These are phyloP conservation scores for Mesembrinibis cayennensis DNA, from an alignment of 2,113 vertebrate species.

Conservation along the genomic window DNA sequence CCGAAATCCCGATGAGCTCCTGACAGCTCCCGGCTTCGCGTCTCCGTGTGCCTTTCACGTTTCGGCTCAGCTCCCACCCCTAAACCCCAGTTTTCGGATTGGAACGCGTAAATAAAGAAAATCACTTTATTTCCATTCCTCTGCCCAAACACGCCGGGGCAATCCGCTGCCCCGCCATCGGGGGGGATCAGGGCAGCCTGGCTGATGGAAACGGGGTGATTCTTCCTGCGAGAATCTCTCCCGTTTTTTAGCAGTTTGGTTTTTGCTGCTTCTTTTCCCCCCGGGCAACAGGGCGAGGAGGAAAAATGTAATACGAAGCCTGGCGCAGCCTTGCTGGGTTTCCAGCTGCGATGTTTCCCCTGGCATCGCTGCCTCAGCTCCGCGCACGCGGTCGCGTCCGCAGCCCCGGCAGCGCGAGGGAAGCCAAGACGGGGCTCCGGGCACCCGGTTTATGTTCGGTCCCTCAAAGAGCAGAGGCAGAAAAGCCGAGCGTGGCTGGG, in stretches of 20 bases:
- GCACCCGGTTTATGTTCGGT: neutral
- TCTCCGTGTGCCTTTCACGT: neutral
- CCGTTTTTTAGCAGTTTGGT: neutral
- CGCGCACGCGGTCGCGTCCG: neutral
- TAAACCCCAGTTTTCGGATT: neutral
- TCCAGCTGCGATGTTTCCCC: conserved; percentile 11
- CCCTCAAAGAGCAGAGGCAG: neutral
- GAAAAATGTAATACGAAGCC: neutral
- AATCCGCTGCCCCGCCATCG: neutral
- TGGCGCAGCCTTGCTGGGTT: neutral
- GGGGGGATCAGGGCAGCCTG: neutral
- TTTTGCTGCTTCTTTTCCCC: neutral
- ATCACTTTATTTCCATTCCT: neutral
- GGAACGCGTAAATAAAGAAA: neutral
- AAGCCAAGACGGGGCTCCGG: neutral
- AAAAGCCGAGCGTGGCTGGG: fast-evolving
- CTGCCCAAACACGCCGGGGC: neutral
- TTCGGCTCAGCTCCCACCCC: neutral
- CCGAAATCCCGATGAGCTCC: neutral
- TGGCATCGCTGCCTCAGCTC: neutral
- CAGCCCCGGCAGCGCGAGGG: neutral
- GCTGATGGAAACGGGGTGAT: neutral
- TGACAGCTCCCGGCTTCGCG: neutral
- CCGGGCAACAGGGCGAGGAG: neutral
- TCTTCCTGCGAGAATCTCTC: neutral